Evolutionary conservation across 2,888 invertebrate species (phyloP), one percentile per base, ranked within the genome.

Genomic region (Drosophila peninsularis): DNA sequence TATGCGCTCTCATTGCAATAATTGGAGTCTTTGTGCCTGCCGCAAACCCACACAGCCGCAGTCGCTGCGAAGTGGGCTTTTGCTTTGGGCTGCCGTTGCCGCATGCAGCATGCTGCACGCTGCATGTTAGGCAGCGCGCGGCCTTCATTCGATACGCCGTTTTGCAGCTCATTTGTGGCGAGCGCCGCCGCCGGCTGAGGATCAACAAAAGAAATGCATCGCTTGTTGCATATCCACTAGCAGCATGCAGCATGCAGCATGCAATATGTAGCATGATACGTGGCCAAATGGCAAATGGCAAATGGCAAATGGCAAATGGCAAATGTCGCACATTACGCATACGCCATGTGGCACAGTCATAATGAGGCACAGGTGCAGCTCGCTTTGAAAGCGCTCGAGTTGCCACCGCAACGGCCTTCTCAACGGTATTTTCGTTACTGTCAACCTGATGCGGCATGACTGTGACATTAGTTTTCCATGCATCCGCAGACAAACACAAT

Each of bases 401-500:
- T 34, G 9, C 34, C 50, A 9, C 21, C 47, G 44, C 14, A 14
- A 41, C 36, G 34, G 19, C 45, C 36, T 36, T 41, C 67, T 54
- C 77, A 71, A 64, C 73, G 62, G 50, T 57, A 76, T 73, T 80
- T 78, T 85, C 78, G 78, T 78, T 75, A 78, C 71, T 84, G 85
- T 73, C 78, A 82, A 70, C 85, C 72, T 82, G 75, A 82, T 78
- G 80, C 71, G 70, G 80, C 78, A 78, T 82, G 83, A 82, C 80
- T 85, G 76, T 82, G 78, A 80, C 80, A 82, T 82, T 82, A 85
- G 86, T 85, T 85, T 75, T 54, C 54, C 66, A 54, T 71, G 71
- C 62, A 64, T 74, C 66, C 76, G 63, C 56, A 64, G 45, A 37
- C 52, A 52, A 52, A 70, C 62, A 63, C 37, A 24, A 30, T 21